A percentile compares a stretch with the other conserved stretches of the same genome.
Evolutionary conservation across 2,113 vertebrate genomes (phyloP).

Genomic region (Mormyrus iriodes): DNA sequence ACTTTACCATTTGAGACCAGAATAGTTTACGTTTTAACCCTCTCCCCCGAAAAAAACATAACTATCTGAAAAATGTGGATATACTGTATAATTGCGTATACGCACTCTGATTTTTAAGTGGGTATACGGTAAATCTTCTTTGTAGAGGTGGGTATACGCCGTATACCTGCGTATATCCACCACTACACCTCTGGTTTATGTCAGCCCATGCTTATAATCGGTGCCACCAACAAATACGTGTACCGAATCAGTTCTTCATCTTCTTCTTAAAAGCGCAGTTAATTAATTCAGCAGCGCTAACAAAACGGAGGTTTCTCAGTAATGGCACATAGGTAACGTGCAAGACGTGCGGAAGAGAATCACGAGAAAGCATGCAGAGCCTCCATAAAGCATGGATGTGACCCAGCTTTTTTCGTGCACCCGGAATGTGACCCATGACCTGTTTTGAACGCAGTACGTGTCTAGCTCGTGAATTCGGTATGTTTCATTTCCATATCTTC

Average conservation of each 20-base stretch:
- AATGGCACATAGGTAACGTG: background rate
- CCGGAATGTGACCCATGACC: background rate
- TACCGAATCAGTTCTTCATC: too few relatives aligned
- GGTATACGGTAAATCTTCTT: background rate
- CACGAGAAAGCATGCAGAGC: background rate
- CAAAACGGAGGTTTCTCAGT: background rate
- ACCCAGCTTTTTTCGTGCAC: background rate
- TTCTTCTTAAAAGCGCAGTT: background rate
- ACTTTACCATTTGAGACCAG: background rate
- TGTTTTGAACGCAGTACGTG: background rate
- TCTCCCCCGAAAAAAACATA: background rate
- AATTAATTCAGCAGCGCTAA: background rate
- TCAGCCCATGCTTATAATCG: background rate
- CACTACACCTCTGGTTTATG: background rate
- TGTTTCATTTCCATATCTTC: background rate
- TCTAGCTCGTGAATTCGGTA: background rate
- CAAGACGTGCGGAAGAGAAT: background rate
- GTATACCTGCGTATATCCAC: background rate
- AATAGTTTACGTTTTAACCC: background rate
- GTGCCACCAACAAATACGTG: too few relatives aligned
- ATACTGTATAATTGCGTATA: background rate
- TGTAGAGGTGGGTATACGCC: background rate
- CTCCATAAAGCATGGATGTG: background rate
- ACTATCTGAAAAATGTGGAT: background rate
- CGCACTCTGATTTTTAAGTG: background rate